Base-by-base conservation (phyloP, 2,888 invertebrate species). In the Stratiomys singularior region DNA sequence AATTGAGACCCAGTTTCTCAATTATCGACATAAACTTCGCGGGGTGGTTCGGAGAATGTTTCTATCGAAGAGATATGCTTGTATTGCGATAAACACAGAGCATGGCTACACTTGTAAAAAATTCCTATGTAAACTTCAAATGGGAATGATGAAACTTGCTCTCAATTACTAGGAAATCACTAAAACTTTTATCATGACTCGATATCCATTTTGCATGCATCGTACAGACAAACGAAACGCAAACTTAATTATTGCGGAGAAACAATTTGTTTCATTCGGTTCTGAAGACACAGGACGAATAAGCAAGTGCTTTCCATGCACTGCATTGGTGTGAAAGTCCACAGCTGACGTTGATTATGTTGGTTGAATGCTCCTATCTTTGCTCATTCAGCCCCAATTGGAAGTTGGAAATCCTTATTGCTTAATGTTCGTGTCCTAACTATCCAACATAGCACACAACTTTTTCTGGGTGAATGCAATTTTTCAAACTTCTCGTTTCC, bases 391-490 rank as follows among this genome's bases (percentile, higher is more conserved):
- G 13, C 4, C 52, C 52, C 4, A 9, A 5, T 15, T 60, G 4
- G 25, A 60, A 60, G 3, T 23, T 21, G 11, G 9, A 11, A 23
- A 23, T 60, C 23, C 25, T 23, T 23, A 3, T 4, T 11, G 3
- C 25, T 9, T 9, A 1, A 60, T 60, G 25, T 23, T 25, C 1
- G 64, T 28, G 64, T 28, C 64, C n/a, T 23, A 9, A 25, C 27
- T 28, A 28, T n/a, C 52, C 7, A n/a, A 13, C 23, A 15, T 30
- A 15, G 18, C 7, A 15, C 4, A 46, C 13, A 25, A 67, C 44
- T 46, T 67, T 67, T 67, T 67, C 67, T 23, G 7, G n/a, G 27
- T 64, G 23, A 67, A 44, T 67, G 44, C 67, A 67, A 46, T 67
- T 67, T 67, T 46, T 23, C 67, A 37, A 46, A 25, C 46, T 44